Conservation (phyloP, 2,113 vertebrate species). For the Cynopterus brachyotis region DNA sequence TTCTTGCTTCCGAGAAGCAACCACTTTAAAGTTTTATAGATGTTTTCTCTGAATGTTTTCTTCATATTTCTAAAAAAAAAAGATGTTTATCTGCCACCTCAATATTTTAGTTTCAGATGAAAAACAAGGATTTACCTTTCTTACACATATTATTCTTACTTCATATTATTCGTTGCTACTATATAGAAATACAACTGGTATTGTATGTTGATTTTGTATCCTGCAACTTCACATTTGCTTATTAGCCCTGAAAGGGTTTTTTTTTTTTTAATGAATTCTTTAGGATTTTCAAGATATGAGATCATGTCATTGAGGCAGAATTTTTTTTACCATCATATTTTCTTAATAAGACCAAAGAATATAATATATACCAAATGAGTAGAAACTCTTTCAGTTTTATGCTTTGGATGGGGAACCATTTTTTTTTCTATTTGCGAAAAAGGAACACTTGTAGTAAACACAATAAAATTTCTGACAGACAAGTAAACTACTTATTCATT, state of each 20-base stretch:
- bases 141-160: not conserved
- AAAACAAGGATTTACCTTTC: not conserved
- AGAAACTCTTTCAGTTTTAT: not conserved
- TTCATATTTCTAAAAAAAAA: constrained; percentile 22
- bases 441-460: not conserved
- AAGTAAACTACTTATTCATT: not conserved
- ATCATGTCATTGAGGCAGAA: not conserved
- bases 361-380: not conserved
- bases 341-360: not conserved
- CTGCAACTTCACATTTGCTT: not conserved
- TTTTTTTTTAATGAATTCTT: not conserved
- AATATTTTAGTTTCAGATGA: constrained; percentile 32
- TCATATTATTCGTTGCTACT: not conserved
- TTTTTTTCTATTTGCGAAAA: not conserved
- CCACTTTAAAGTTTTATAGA: not conserved
- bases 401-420: not conserved
- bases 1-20: not conserved
- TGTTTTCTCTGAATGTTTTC: not conserved
- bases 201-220: not conserved
- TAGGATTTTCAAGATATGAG: not conserved
- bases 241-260: not conserved
- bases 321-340: not conserved
- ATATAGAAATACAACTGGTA: not conserved
- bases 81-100: not conserved
- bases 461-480: not conserved